Conservation (phyloP, 2,113 vertebrate species). For the Trematocara variabile region DNA sequence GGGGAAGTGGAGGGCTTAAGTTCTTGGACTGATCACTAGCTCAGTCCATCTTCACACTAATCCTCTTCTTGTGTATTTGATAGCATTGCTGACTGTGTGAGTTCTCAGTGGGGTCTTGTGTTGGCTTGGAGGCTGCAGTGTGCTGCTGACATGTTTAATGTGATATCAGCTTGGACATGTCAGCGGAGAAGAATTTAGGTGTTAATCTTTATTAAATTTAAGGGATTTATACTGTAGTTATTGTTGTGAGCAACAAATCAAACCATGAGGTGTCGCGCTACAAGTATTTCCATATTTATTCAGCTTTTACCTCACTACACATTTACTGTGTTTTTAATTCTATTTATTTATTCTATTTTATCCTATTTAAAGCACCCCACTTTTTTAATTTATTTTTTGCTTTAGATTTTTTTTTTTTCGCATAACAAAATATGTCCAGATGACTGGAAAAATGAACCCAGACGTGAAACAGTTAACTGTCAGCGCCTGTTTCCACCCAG, state of each 20-base stretch:
- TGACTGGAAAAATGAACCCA: not conserved
- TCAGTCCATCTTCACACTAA: not conserved
- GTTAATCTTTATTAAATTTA: not conserved
- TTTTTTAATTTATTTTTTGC: not conserved
- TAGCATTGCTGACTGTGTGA: not conserved
- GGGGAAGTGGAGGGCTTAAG: not conserved
- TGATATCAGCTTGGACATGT: not conserved
- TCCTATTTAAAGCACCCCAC: not conserved
- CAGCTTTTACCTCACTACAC: not conserved
- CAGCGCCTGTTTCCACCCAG: slow-evolving; percentile 51
- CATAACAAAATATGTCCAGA: not conserved
- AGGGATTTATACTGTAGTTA: not conserved
- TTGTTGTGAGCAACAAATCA: not conserved
- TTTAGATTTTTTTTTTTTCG: not conserved
- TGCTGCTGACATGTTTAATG: not conserved
- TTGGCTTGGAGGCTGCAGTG: not conserved
- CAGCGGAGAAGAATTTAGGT: not conserved
- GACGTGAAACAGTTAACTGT: slow-evolving; percentile 64
- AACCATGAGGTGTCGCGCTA: not conserved
- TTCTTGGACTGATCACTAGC: not conserved
- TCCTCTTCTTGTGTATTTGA: not conserved
- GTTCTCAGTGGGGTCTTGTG: not conserved
- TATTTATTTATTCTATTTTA: not conserved
- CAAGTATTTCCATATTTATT: not conserved
- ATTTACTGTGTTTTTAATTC: not conserved